Evolutionary conservation across 2,797 vertebrate species (phyloP).

Genomic region (Glossophaga mutica): DNA sequence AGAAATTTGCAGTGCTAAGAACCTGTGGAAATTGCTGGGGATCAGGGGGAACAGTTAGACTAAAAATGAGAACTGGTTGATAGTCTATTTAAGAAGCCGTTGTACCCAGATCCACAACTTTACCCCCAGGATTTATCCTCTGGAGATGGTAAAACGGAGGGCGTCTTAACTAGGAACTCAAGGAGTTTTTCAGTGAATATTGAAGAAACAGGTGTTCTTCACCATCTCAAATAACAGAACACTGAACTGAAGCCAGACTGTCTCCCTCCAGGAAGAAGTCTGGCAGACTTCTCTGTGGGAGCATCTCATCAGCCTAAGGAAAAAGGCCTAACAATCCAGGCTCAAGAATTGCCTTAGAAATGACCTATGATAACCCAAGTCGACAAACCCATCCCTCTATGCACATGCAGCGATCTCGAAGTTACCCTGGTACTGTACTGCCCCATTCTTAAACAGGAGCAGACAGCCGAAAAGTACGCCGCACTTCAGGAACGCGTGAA

Average conservation of each 20-base stretch:
- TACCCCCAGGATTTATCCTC: background rate
- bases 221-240: background rate
- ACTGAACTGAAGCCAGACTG: background rate
- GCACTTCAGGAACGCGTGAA: background rate
- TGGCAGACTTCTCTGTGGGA: background rate
- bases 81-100: background rate
- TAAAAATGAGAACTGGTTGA: background rate
- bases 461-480: background rate
- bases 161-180: background rate
- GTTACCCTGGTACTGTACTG: background rate
- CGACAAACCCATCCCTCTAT: background rate
- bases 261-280: background rate
- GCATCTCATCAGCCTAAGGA: background rate
- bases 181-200: background rate
- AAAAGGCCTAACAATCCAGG: background rate
- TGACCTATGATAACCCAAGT: background rate
- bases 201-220: background rate
- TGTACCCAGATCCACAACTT: background rate
- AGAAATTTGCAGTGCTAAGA: background rate
- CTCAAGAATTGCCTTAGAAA: background rate
- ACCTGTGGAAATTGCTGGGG: background rate
- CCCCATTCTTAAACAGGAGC: background rate
- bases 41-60: background rate
- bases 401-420: background rate
- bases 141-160: background rate